Conservation (phyloP, 92 coral and sea anemone genomes). For the Epizoanthus rinbou region DNA sequence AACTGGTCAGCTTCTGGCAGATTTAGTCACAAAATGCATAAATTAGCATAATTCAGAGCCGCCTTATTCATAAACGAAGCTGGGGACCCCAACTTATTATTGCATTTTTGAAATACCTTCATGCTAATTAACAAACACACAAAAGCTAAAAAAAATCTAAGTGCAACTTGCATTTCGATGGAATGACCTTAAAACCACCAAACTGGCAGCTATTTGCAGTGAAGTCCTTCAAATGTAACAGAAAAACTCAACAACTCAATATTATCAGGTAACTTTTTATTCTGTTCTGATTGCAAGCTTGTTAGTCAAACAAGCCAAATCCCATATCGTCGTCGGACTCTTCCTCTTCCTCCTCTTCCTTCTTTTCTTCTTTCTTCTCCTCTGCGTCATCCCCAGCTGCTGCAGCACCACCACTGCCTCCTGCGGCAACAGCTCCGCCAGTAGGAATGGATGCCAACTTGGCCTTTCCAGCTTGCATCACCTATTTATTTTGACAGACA, state of each 20-base stretch:
- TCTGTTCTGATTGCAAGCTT: conserved; percentile 16
- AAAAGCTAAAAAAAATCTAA: no score
- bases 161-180: no score
- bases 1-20: no score
- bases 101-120: no score
- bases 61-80: no score
- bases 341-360: conserved; percentile 85
- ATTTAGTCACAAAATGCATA: no score
- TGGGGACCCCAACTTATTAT: no score
- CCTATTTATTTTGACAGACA: conserved; percentile 42
- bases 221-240: no score
- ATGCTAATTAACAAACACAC: no score
- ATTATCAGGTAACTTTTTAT: conserved; percentile 21
- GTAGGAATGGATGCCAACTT: conserved; percentile 92
- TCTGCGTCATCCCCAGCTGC: conserved; percentile 57
- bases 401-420: conserved; percentile 63
- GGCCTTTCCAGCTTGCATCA: conserved; percentile 82
- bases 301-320: conserved; percentile 96
- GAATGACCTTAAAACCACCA: no score
- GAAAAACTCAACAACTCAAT: background rate
- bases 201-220: no score
- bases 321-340: conserved; percentile 99
- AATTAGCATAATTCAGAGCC: no score
- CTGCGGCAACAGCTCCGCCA: conserved; percentile 87
- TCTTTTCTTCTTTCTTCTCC: conserved; percentile 76